These are phyloP conservation scores for Mesocentrotus franciscanus DNA, from an alignment of 53 echinoderm and acorn worm species.

Conservation along the genomic window DNA sequence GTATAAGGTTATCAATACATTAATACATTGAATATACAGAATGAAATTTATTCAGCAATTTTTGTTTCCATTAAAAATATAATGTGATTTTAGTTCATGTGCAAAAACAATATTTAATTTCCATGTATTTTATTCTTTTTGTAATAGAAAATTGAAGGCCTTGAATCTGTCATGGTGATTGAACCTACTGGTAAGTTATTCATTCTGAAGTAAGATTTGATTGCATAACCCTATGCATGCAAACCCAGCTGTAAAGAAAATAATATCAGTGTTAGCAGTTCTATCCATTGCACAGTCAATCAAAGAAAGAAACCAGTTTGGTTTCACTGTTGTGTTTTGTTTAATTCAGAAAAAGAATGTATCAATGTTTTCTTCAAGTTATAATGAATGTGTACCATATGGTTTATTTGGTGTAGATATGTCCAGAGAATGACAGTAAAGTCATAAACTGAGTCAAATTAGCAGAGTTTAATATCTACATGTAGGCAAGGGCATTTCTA, in stretches of 20 bases:
- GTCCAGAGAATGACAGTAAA: no score
- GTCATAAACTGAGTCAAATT: not conserved
- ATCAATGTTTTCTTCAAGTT: not conserved
- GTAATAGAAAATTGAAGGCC: conserved; percentile 69
- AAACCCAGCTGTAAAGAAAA: not conserved
- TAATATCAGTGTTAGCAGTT: not conserved
- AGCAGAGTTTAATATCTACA: not conserved
- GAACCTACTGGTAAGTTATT: conserved; percentile 68
- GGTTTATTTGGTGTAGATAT: no score
- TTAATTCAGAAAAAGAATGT: not conserved
- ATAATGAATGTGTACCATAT: no score
- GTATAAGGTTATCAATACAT: not conserved
- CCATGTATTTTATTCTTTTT: not conserved
- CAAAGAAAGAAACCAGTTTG: not conserved
- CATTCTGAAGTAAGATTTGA: not conserved
- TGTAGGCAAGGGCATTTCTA: no score
- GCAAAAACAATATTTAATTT: not conserved
- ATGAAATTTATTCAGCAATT: not conserved
- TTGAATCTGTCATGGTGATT: conserved; percentile 72
- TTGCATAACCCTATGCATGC: not conserved
- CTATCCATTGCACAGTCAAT: not conserved
- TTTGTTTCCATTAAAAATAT: not conserved
- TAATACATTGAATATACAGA: not conserved
- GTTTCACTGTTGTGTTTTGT: not conserved
- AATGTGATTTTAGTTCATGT: not conserved